Conservation (phyloP, 2,113 vertebrate genomes). For the Propithecus coquereli region DNA sequence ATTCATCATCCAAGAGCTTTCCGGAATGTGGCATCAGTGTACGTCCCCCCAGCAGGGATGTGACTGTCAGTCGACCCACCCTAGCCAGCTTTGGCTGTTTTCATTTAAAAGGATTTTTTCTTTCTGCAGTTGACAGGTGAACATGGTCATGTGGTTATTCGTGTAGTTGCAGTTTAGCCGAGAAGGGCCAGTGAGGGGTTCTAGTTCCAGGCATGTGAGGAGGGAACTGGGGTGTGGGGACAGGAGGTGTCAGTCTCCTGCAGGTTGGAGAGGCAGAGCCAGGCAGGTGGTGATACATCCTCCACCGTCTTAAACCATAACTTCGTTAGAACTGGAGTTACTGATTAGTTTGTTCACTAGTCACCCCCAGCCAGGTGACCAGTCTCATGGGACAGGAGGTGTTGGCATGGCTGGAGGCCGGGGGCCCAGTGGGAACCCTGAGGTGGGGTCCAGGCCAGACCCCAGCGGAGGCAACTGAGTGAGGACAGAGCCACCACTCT, state of each 20-base stretch:
- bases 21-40: rapidly evolving
- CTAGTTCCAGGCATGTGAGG: rapidly evolving
- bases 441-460: neutral
- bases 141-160: neutral
- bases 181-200: neutral
- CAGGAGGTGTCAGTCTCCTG: neutral
- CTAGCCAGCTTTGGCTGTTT: neutral
- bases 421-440: neutral
- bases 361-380: too few species aligned
- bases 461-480: neutral
- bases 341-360: neutral
- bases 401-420: rapidly evolving
- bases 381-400: neutral
- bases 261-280: too few species aligned
- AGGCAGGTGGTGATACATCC: neutral
- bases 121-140: neutral
- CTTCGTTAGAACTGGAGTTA: neutral
- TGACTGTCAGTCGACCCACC: neutral
- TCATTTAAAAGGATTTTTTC: neutral
- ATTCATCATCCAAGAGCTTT: neutral
- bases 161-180: rapidly evolving
- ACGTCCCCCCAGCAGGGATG: neutral
- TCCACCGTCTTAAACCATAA: neutral
- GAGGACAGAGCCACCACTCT: neutral
- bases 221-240: neutral